phyloP scores from a whole-genome alignment of 2,797 vertebrate genomes.

The Molossus molossus region DNA sequence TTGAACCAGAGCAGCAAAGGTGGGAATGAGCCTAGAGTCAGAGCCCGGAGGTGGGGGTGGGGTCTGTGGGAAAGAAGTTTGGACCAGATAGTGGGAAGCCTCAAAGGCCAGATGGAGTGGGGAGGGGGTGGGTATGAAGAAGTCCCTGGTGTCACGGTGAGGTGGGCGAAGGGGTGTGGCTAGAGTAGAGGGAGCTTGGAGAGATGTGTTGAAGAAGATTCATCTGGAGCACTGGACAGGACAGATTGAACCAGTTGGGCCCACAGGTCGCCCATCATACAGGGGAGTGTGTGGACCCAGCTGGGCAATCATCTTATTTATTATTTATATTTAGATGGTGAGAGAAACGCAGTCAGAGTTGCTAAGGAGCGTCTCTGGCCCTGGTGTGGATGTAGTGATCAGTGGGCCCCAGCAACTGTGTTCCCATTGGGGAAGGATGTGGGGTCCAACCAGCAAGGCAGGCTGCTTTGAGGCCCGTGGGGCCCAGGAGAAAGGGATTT shows the following conservation, averaged over 20 bases:
- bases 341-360: not conserved
- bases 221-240: not conserved
- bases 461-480: not conserved
- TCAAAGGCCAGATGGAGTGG: not conserved
- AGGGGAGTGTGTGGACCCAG: not conserved
- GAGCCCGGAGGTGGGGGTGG: not conserved
- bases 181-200: not conserved
- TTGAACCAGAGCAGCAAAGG: not conserved
- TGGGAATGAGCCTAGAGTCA: not conserved
- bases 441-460: not conserved
- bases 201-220: not conserved
- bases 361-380: not conserved
- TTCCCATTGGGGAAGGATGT: not conserved
- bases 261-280: not conserved
- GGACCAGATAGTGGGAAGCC: not conserved
- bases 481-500: constrained; percentile 17
- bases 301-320: not conserved
- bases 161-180: too few relatives aligned
- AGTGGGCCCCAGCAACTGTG: not conserved
- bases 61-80: not conserved
- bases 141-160: fast-evolving
- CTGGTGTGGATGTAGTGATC: not conserved
- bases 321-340: not conserved
- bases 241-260: not conserved
- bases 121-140: not conserved